Conservation (phyloP, 2,113 vertebrate genomes). For the Zosterops hypoxanthus region DNA sequence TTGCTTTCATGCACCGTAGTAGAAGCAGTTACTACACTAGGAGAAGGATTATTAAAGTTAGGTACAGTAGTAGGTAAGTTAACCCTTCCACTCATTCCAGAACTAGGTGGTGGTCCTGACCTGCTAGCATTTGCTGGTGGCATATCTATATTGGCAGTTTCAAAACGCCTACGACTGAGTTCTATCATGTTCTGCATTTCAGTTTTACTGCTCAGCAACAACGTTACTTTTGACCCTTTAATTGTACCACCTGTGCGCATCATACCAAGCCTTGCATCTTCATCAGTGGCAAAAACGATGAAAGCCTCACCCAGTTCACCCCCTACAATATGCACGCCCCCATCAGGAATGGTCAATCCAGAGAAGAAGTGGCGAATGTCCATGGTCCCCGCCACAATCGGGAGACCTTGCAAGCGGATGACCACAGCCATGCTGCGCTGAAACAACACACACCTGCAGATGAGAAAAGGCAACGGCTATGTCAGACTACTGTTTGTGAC, state of each 20-base stretch:
- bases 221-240: conserved; percentile 97
- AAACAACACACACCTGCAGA: conserved; percentile 98
- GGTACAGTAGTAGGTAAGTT: conserved; percentile 86
- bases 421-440: conserved; percentile 99
- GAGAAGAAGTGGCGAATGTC: conserved; percentile 99
- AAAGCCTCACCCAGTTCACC: conserved; percentile 99
- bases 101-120: conserved; percentile 82
- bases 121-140: conserved; percentile 86
- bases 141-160: conserved; percentile 88
- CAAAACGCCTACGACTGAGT: conserved; percentile 96
- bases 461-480: conserved; percentile 94
- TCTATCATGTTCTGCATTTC: conserved; percentile 99
- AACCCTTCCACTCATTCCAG: conserved; percentile 84
- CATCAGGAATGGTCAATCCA: conserved; percentile 99
- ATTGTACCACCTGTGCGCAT: conserved; percentile 99
- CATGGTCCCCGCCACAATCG: conserved; percentile 99
- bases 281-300: conserved; percentile 99
- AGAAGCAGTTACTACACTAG: conserved; percentile 83
- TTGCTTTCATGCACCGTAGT: conserved; percentile 88
- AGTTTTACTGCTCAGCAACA: conserved; percentile 98
- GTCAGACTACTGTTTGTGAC: conserved; percentile 86
- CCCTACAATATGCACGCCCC: conserved; percentile 99
- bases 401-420: conserved; percentile 99
- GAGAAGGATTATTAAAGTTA: conserved; percentile 86
- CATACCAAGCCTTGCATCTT: conserved; percentile 99